Base-by-base conservation (phyloP, 1,140 invertebrate genomes). In the Atta cephalotes region DNA sequence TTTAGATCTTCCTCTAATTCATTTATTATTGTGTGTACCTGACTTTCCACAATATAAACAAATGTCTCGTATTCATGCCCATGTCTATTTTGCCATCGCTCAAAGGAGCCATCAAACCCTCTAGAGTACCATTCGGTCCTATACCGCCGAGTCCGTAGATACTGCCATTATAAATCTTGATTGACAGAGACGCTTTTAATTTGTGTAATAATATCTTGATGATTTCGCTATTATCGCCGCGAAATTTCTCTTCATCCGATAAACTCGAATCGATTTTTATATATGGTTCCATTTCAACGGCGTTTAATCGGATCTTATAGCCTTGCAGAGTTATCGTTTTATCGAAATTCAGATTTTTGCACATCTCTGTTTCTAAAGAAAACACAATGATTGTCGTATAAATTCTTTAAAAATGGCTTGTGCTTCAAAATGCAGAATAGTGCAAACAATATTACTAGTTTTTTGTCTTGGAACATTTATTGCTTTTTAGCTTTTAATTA, bases 221-320 rank as follows among this genome's bases (percentile, higher is more conserved):
- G 9, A 91, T 89, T 2, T 89, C 82, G 7, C 88, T 65, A 45
- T 88, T 78, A 5, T 89, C 88, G 1, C 90, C 90, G 9, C 28
- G 6, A 71, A 91, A 91, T 21, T 25, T 62, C 0, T 89, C 25
- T 25, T 62, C 0, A 7, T 74, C 76, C 1, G 28, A 0, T 2
- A 78, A 62, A 6, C n/a, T 62, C 0, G 6, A n/a, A 10, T 88
- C 51, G 16, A 89, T 49, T 3, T 14, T 31, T 1, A 91, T 45
- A 28, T 68, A 31, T 0, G 85, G 88, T 14, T 51, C 14, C 39
- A 85, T 65, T 4, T 56, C 12, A 9, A 88, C 53, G 3, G 86
- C 90, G 51, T 88, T 87, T 25, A 87, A 2, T 60, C 82, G 72
- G n/a, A 91, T n/a, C 9, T 56, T 45, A 70, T 91, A 91, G 0